These are phyloP conservation scores for Propithecus perrieri DNA, from an alignment of 2,797 vertebrate species.

Conservation along the genomic window DNA sequence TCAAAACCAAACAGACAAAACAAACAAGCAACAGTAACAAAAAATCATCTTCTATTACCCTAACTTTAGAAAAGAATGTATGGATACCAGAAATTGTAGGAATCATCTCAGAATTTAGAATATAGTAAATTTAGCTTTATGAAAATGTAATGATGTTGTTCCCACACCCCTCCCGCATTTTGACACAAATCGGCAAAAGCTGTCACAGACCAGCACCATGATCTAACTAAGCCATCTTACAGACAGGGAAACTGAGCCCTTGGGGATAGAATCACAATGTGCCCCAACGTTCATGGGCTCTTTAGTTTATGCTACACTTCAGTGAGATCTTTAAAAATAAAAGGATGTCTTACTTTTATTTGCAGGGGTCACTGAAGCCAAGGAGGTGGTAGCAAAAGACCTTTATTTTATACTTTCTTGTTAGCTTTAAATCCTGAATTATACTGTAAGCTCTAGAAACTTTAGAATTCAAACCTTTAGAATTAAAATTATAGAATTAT, in stretches of 20 bases:
- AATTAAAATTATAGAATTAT: background rate
- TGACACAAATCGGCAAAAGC: background rate
- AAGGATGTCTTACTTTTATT: background rate
- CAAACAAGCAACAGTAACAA: background rate
- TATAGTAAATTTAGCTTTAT: background rate
- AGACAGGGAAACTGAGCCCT: background rate
- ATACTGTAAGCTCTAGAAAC: background rate
- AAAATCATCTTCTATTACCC: background rate
- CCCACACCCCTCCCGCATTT: background rate
- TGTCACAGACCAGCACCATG: accelerated
- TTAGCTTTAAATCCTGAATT: background rate
- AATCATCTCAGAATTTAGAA: background rate
- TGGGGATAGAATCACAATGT: background rate
- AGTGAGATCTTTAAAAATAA: background rate
- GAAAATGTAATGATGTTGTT: background rate
- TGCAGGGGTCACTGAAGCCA: background rate
- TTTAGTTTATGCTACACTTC: background rate
- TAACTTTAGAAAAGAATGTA: background rate
- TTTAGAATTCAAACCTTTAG: background rate
- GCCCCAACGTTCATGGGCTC: background rate
- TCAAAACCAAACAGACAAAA: background rate
- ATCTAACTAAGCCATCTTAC: background rate
- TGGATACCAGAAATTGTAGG: background rate
- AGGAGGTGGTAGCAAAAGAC: background rate
- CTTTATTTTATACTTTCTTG: background rate